A percentile compares a stretch with the other conserved stretches of the same genome.
Conservation (phyloP, 2,113 vertebrate genomes). For the Mormyrus iriodes region DNA sequence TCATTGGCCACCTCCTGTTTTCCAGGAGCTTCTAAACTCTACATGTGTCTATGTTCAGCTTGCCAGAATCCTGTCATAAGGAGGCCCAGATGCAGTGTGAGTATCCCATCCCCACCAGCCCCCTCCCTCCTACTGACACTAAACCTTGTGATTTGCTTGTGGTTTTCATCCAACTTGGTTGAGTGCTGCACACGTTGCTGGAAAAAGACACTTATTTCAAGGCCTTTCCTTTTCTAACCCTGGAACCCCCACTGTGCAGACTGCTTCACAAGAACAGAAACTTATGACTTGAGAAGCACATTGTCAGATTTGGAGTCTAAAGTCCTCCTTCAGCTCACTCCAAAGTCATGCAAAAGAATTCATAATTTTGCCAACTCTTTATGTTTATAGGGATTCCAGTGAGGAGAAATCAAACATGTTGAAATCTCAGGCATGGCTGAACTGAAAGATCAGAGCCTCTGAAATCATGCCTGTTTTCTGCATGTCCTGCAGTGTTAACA, state of each 20-base stretch:
- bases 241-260: neutral
- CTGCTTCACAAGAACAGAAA: neutral
- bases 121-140: neutral
- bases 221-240: neutral
- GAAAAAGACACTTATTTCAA: neutral
- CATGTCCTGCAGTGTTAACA: neutral
- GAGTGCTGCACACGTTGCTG: neutral
- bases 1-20: neutral
- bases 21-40: neutral
- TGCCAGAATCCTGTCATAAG: neutral
- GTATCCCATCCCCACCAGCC: neutral
- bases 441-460: constrained; percentile 45
- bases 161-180: neutral
- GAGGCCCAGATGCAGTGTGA: neutral
- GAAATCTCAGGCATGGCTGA: constrained; percentile 41
- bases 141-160: neutral
- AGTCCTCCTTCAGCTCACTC: neutral
- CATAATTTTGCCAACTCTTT: constrained; percentile 49
- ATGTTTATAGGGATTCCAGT: constrained; percentile 53
- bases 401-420: constrained; percentile 56
- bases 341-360: constrained; percentile 46
- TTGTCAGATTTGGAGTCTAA: neutral
- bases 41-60: neutral
- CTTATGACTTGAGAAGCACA: neutral
- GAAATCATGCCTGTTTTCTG: constrained; percentile 22